Conservation (phyloP, 2,888 invertebrate genomes). For the Cryptus armator region DNA sequence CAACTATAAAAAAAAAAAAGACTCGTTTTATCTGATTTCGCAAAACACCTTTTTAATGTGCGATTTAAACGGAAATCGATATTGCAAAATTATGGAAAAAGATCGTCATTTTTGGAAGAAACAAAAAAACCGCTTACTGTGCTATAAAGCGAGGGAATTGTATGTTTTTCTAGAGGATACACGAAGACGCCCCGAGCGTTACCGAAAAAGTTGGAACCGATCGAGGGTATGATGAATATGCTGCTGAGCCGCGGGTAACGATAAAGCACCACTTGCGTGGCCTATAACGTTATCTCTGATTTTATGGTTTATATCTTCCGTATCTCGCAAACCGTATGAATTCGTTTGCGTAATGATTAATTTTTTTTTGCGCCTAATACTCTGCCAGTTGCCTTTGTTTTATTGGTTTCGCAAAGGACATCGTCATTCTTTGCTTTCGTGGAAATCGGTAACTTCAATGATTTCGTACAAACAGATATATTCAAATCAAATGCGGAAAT, state of each 20-base stretch:
- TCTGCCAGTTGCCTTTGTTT: slow-evolving; percentile 38
- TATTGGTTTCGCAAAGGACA: slow-evolving; percentile 35
- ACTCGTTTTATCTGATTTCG: too few relatives aligned
- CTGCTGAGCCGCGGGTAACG: slow-evolving; percentile 81
- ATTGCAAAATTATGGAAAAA: too few relatives aligned
- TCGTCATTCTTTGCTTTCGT: slow-evolving; percentile 55
- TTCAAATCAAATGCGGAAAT: neutral
- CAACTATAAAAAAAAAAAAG: too few relatives aligned
- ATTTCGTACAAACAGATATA: neutral
- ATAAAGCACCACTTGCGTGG: slow-evolving; percentile 64
- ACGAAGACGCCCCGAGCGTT: slow-evolving; percentile 78
- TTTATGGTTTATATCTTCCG: slow-evolving; percentile 44
- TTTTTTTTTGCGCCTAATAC: slow-evolving; percentile 15
- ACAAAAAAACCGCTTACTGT: slow-evolving; percentile 4
- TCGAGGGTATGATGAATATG: slow-evolving; percentile 78
- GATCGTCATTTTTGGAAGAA: neutral
- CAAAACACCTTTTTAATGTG: too few relatives aligned
- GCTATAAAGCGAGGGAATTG: slow-evolving; percentile 73
- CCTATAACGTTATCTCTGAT: slow-evolving; percentile 59
- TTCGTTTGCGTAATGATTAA: slow-evolving; percentile 18
- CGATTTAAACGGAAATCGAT: too few relatives aligned
- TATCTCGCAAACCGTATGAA: slow-evolving; percentile 36
- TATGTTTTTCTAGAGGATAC: slow-evolving; percentile 80
- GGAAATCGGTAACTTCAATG: neutral
- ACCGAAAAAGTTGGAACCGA: slow-evolving; percentile 82